phyloP scores from a whole-genome alignment of 2,888 invertebrate species.

The Scaeva pyrastri region DNA sequence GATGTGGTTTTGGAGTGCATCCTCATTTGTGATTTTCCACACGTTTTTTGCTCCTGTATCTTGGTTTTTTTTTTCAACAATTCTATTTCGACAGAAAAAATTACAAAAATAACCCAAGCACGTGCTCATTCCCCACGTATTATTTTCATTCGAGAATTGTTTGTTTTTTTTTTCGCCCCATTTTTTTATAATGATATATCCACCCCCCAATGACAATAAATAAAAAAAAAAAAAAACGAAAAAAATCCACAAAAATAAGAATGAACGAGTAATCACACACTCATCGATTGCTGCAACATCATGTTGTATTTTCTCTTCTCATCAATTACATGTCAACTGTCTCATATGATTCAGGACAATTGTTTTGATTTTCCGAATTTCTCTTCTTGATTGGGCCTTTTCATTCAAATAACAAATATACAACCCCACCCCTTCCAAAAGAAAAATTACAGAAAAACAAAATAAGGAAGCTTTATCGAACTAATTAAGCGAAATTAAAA shows the following conservation, averaged over 20 bases:
- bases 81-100: neutral
- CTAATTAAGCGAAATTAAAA: neutral
- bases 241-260: neutral
- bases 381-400: conserved; percentile 30
- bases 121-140: conserved; percentile 1
- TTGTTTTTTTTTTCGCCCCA: neutral
- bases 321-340: conserved; percentile 30
- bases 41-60: neutral
- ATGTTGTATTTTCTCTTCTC: neutral
- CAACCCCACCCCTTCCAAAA: no score
- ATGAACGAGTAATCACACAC: conserved; percentile 15
- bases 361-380: conserved; percentile 4
- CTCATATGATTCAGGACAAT: conserved; percentile 12
- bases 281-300: conserved; percentile 39
- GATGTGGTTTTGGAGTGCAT: conserved; percentile 8
- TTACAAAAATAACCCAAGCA: neutral
- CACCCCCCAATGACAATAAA: neutral
- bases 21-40: neutral
- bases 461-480: neutral
- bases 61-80: neutral
- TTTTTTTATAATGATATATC: neutral
- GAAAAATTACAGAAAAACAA: neutral
- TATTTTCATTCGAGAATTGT: neutral
- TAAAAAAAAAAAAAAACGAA: neutral
- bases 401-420: neutral